These are phyloP conservation scores for Lithophane ornitopus DNA, from an alignment of 2,888 invertebrate genomes.

Conservation along the genomic window DNA sequence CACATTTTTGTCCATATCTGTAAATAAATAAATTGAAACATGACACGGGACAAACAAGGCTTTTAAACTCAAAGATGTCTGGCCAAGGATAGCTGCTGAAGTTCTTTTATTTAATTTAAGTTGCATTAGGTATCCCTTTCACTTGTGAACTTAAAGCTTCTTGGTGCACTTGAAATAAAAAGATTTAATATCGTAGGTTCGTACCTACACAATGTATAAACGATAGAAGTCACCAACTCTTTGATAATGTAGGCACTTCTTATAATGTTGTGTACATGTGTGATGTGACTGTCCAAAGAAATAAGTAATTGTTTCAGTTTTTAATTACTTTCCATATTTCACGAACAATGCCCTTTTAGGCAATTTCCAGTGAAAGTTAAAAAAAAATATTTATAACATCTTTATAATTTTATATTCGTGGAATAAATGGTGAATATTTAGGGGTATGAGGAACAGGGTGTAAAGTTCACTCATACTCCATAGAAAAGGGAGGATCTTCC, in stretches of 20 bases:
- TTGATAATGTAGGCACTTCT: neutral
- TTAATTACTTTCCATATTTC: neutral
- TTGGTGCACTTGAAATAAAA: neutral
- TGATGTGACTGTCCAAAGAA: neutral
- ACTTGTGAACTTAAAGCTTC: neutral
- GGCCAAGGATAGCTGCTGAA: neutral
- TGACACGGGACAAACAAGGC: constrained; percentile 1
- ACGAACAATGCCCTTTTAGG: neutral
- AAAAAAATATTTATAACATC: neutral
- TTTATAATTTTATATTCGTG: constrained; percentile 9
- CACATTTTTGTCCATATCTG: neutral
- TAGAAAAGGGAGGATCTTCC: too few relatives aligned
- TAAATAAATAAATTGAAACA: constrained; percentile 28
- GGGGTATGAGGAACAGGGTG: too few relatives aligned
- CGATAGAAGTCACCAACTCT: neutral
- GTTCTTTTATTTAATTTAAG: constrained; percentile 36
- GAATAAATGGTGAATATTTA: constrained; percentile 9
- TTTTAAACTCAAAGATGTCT: constrained; percentile 29
- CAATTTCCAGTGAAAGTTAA: constrained; percentile 3
- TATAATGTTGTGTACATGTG: too few relatives aligned
- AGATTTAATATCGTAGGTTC: too few relatives aligned
- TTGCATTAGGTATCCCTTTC: constrained; percentile 11
- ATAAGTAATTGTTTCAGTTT: neutral
- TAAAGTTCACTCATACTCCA: too few relatives aligned
- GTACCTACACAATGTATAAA: neutral